Base-by-base conservation (phyloP, 1,140 invertebrate genomes). In the Ladona fulva region DNA sequence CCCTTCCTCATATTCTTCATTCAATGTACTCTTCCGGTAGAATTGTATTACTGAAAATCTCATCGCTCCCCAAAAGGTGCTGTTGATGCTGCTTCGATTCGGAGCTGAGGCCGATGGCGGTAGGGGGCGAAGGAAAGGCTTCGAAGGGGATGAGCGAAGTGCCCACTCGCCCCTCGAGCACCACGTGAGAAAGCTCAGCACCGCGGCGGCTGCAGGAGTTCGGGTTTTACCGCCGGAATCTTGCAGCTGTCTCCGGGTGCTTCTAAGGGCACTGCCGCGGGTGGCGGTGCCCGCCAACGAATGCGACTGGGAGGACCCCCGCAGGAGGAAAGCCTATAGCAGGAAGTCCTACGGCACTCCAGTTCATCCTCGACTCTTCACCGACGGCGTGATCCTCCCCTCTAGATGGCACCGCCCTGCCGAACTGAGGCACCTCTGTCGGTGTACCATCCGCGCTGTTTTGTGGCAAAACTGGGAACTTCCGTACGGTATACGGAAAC, bases 61-160 rank as follows among this genome's bases (percentile, higher is more conserved):
- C 3, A 37, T 8, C 3, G 8, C 8, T 37, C 29, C 29, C 8
- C 8, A 1, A 37, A 37, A 37, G 29, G 52, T 93, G 80, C 84
- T 94, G 11, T 87, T 91, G 80, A 89, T 93, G 80, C 86, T 95
- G 79, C 83, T 94, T 77, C 85, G 90, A 81, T 92, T 92, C 82
- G 92, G 92, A 6, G 91, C 91, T 8, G 85, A 85, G 42, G 80
- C 83, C 12, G 87, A 89, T 76, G 84, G 86, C 42, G 81, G 84
- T 80, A 82, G 87, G 77, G 66, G 25, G 16, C 42, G 66, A 22
- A 6, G 22, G 42, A 3, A 22, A 10, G 22, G 52, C 24, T 19
- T 29, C 42, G 19, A 25, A 37, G 19, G 44, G n/a, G 25, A 76
- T 14, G 25, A 42, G 25, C 8, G 44, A 22, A 19, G 25, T 16